phyloP scores from a whole-genome alignment of 2,797 vertebrate genomes.

The Neosilurus hyrtlii region DNA sequence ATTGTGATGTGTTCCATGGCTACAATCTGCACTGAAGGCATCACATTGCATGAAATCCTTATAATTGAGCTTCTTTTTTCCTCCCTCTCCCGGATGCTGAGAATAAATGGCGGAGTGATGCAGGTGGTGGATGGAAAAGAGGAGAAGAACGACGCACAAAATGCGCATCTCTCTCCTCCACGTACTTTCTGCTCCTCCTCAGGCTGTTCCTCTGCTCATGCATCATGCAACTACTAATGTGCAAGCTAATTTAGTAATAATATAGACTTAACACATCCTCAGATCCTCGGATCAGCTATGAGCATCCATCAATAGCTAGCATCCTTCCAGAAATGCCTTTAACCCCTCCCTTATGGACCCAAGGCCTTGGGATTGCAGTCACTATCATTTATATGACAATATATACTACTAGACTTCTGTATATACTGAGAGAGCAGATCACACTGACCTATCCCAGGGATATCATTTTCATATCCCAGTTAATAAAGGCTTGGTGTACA shows the following conservation, averaged over 20 bases:
- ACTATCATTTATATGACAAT: not conserved
- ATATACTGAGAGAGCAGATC: not conserved
- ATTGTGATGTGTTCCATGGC: not conserved
- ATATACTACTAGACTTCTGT: not conserved
- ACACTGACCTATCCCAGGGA: not conserved
- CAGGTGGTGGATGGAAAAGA: conserved; percentile 12
- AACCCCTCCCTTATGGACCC: conserved; percentile 15
- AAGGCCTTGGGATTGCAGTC: conserved; percentile 14
- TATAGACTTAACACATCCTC: not conserved
- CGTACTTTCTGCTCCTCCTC: conserved; percentile 13
- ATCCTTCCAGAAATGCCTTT: not conserved
- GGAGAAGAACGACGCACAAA: conserved; percentile 3
- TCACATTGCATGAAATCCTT: not conserved
- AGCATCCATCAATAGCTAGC: not conserved
- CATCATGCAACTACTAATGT: not conserved
- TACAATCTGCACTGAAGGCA: not conserved
- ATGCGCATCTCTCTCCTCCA: conserved; percentile 33
- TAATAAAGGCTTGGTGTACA: not conserved
- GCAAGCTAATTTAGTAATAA: not conserved
- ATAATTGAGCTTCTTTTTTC: not conserved
- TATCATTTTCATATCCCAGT: not conserved
- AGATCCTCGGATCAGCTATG: not conserved
- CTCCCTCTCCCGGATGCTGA: conserved; percentile 8
- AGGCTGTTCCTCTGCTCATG: not conserved
- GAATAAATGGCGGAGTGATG: conserved; percentile 51